These are phyloP conservation scores for Graphium colonna DNA, from an alignment of 2,888 invertebrate species.

Conservation along the genomic window DNA sequence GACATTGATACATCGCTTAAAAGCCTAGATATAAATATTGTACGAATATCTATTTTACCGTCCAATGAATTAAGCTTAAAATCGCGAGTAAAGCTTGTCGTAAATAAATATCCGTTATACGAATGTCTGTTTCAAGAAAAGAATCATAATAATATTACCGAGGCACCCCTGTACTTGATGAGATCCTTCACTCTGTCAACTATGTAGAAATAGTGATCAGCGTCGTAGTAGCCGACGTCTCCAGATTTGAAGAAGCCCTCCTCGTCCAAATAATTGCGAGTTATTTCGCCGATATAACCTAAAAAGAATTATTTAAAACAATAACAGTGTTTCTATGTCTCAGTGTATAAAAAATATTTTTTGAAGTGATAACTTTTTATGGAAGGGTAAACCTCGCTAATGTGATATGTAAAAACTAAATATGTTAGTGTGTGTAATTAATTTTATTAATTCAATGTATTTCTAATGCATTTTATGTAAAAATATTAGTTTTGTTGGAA, in stretches of 20 bases:
- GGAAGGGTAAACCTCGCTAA: neutral
- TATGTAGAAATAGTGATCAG: slow-evolving; percentile 36
- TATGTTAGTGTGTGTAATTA: no score
- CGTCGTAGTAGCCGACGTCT: slow-evolving; percentile 41
- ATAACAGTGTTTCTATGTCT: no score
- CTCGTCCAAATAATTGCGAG: slow-evolving; percentile 31
- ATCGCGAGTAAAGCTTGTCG: neutral
- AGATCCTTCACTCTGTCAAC: slow-evolving; percentile 39
- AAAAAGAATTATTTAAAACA: neutral
- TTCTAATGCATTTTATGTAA: no score
- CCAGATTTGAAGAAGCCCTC: slow-evolving; percentile 40
- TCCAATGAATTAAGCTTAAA: neutral
- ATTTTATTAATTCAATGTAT: no score
- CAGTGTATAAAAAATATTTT: no score
- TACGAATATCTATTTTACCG: no score
- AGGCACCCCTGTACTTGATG: slow-evolving; percentile 32
- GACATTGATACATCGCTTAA: no score
- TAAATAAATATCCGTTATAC: neutral
- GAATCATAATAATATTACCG: neutral
- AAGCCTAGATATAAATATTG: no score
- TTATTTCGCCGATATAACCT: slow-evolving; percentile 31
- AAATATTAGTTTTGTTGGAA: no score
- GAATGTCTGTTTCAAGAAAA: neutral
- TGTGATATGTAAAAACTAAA: no score
- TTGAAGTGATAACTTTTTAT: no score